Conservation (phyloP, 1,140 invertebrate genomes). For the Pseudachorutes palmiensis region DNA sequence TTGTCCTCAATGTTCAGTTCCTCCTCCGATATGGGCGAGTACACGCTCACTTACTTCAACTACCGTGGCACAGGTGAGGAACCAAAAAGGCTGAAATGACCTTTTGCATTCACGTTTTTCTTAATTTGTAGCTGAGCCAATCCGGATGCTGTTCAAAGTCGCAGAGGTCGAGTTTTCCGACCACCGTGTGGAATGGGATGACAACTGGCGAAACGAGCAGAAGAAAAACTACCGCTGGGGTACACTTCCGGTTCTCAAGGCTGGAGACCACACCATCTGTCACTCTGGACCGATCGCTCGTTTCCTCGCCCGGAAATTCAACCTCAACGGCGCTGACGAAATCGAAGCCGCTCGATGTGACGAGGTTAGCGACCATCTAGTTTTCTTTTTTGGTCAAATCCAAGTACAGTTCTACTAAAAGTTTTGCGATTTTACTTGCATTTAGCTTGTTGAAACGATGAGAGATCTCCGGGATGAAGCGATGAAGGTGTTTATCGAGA, state of each 20-base stretch:
- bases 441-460: conserved; percentile 1
- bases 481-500: conserved; percentile 15
- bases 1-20: background rate
- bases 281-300: conserved; percentile 57
- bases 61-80: conserved; percentile 45
- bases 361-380: conserved; percentile 26
- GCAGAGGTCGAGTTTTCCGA: conserved; percentile 57
- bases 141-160: conserved; percentile 57
- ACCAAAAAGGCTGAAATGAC: conserved; percentile 41
- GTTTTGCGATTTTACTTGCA: no score
- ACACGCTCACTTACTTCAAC: conserved; percentile 48
- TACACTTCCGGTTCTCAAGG: conserved; percentile 7
- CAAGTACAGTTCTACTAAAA: background rate
- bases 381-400: background rate
- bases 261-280: conserved; percentile 40
- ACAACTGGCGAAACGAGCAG: background rate
- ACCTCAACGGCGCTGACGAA: conserved; percentile 52
- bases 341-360: conserved; percentile 57
- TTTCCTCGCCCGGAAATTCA: conserved; percentile 55
- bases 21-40: no score
- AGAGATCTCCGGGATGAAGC: conserved; percentile 1
- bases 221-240: conserved; percentile 12
- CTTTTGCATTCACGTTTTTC: no score
- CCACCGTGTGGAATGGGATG: background rate
- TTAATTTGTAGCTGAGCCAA: conserved; percentile 57